Conservation (phyloP, 2,888 invertebrate species). For the Pyralis farinalis region DNA sequence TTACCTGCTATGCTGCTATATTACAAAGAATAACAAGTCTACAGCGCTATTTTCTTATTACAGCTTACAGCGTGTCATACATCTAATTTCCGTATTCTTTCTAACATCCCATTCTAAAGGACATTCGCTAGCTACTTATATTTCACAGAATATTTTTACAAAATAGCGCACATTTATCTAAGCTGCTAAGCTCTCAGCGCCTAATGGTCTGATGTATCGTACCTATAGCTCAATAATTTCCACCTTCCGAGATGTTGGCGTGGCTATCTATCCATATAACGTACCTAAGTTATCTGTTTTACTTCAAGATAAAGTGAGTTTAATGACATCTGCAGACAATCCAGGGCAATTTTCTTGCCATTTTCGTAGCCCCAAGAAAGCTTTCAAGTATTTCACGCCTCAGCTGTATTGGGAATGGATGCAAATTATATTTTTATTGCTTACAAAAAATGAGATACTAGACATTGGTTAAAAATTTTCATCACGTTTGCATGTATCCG, state of each 20-base stretch:
- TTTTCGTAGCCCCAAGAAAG: slow-evolving; percentile 37
- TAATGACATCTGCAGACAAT: slow-evolving; percentile 38
- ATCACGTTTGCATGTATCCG: too few species aligned
- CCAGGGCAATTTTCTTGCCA: slow-evolving; percentile 30
- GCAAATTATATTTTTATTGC: slow-evolving; percentile 28
- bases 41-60: too few species aligned
- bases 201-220: slow-evolving; percentile 68
- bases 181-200: slow-evolving; percentile 52
- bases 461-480: too few species aligned
- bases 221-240: slow-evolving; percentile 63
- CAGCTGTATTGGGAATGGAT: slow-evolving; percentile 29
- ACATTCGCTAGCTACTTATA: slow-evolving; percentile 20
- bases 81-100: too few species aligned
- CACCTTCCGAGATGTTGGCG: slow-evolving; percentile 17
- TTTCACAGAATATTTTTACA: slow-evolving; percentile 26
- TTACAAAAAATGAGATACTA: too few species aligned
- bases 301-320: slow-evolving; percentile 37
- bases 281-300: background rate
- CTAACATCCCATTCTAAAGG: too few species aligned
- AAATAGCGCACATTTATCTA: slow-evolving; percentile 63
- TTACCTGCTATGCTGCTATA: too few species aligned
- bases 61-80: too few species aligned
- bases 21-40: too few species aligned
- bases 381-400: slow-evolving; percentile 47
- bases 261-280: slow-evolving; percentile 15